Percentiles rank a stretch among this genome's conserved stretches.
These are phyloP conservation scores for Gobionotothen gibberifrons DNA, from an alignment of 2,797 vertebrate species.

Conservation along the genomic window DNA sequence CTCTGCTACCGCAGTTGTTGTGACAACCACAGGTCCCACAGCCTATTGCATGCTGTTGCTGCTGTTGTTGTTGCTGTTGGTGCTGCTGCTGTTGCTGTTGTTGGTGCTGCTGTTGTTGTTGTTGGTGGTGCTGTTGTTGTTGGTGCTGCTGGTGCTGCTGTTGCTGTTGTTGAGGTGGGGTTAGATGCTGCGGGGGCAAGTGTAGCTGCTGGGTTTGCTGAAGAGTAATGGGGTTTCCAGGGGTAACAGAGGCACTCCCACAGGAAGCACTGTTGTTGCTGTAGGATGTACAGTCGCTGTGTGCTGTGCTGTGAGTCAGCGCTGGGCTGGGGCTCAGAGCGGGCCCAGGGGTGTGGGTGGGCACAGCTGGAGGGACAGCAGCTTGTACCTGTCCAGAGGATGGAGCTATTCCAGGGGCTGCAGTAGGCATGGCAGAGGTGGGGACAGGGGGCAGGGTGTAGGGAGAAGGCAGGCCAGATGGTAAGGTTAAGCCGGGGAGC, in stretches of 20 bases:
- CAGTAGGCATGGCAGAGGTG: conserved; percentile 51
- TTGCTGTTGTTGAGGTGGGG: conserved; percentile 75
- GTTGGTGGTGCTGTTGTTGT: conserved; percentile 71
- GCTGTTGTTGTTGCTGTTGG: conserved; percentile 67
- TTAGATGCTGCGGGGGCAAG: conserved; percentile 73
- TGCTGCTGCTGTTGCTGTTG: conserved; percentile 63
- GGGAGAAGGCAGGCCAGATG: conserved; percentile 69
- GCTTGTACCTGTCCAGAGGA: conserved; percentile 83
- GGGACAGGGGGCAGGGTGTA: conserved; percentile 62
- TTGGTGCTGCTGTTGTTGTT: conserved; percentile 67
- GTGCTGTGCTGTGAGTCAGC: conserved; percentile 90
- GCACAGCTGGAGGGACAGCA: conserved; percentile 85
- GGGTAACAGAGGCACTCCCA: conserved; percentile 58
- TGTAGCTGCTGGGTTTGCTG: conserved; percentile 77
- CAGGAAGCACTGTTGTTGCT: conserved; percentile 82
- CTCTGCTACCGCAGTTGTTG: conserved; percentile 74
- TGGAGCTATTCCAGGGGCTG: conserved; percentile 36
- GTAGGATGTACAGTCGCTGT: conserved; percentile 90
- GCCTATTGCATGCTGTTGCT: conserved; percentile 75
- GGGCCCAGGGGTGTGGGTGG: conserved; percentile 91
- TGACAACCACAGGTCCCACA: conserved; percentile 80
- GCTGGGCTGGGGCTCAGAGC: conserved; percentile 90
- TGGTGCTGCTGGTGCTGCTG: conserved; percentile 38
- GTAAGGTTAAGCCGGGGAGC: conserved; percentile 55
- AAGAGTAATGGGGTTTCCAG: conserved; percentile 70